These are phyloP conservation scores for Oscheius sp. DNA, from an alignment of 2,888 invertebrate genomes.

Conservation along the genomic window DNA sequence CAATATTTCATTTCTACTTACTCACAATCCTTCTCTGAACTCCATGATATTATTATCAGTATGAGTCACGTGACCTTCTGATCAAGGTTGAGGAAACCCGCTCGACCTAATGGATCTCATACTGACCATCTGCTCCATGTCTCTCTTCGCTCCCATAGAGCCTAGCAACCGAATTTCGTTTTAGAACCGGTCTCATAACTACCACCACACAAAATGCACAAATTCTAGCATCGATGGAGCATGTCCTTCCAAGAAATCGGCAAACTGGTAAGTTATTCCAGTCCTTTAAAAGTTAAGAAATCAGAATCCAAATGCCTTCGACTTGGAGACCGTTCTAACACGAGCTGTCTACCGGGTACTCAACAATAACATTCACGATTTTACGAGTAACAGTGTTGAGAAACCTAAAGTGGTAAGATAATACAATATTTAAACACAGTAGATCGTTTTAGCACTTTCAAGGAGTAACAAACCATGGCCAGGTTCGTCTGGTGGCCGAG, in stretches of 20 bases:
- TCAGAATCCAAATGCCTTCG: slow-evolving; percentile 28
- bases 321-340: slow-evolving; percentile 34
- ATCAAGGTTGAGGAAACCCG: too few species aligned
- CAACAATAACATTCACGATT: slow-evolving; percentile 9
- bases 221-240: slow-evolving; percentile 11
- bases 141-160: too few species aligned
- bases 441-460: slow-evolving; percentile 15
- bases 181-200: too few species aligned
- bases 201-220: too few species aligned
- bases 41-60: too few species aligned
- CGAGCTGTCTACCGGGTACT: slow-evolving; percentile 35
- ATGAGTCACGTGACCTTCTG: too few species aligned
- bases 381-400: slow-evolving; percentile 20
- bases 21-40: too few species aligned
- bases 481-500: slow-evolving; percentile 31
- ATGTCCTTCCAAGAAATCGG: slow-evolving; percentile 8
- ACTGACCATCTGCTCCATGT: too few species aligned
- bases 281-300: not conserved
- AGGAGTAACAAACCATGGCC: slow-evolving; percentile 10
- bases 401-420: slow-evolving; percentile 27
- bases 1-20: too few species aligned
- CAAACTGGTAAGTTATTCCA: slow-evolving; percentile 13
- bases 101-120: too few species aligned
- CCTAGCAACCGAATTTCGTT: slow-evolving; percentile 1
- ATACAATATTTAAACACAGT: not conserved